Conservation (phyloP, 2,113 vertebrate genomes). For the Ramphastos sulfuratus region DNA sequence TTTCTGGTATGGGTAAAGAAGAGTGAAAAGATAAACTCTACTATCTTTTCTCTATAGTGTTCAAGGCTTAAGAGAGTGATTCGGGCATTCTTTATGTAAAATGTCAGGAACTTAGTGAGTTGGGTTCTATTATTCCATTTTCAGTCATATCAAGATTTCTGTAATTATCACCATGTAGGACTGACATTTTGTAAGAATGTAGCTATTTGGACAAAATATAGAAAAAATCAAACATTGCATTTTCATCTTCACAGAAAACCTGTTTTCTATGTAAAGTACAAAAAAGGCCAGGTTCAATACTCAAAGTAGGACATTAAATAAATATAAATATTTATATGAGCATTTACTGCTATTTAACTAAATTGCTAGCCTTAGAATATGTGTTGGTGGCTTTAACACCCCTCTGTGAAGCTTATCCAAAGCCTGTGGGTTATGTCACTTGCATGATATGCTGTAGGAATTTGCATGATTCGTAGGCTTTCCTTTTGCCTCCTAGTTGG, state of each 20-base stretch:
- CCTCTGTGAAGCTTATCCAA: background rate
- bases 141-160: background rate
- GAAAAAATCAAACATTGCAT: background rate
- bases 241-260: background rate
- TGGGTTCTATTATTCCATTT: background rate
- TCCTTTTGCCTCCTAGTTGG: background rate
- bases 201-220: background rate
- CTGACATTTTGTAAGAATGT: background rate
- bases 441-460: background rate
- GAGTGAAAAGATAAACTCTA: background rate
- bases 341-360: background rate
- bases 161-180: background rate
- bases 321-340: background rate
- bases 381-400: background rate
- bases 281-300: background rate
- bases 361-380: background rate
- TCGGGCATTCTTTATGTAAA: background rate
- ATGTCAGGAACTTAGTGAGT: background rate
- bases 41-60: background rate
- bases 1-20: background rate
- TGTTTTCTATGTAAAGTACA: background rate
- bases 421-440: background rate
- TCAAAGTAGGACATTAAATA: background rate
- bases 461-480: background rate
- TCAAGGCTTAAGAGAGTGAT: background rate